Conservation (phyloP, 1,140 invertebrate genomes). For the Bombus soroeensis region DNA sequence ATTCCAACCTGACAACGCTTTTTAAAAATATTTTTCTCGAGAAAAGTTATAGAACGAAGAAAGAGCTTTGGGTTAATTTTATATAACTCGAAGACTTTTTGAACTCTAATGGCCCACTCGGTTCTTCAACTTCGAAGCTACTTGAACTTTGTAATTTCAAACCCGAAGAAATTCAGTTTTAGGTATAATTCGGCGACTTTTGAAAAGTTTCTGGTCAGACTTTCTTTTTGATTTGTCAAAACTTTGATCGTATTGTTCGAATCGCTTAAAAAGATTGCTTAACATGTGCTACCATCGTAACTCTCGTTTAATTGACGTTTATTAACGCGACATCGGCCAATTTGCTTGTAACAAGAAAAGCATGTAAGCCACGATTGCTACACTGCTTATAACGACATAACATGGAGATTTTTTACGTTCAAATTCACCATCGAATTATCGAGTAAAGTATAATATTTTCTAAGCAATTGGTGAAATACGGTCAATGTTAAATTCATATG, state of each 20-base stretch:
- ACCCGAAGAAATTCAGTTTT: background rate
- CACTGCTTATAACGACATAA: too few species aligned
- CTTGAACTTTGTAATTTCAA: conserved; percentile 18
- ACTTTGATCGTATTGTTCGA: conserved; percentile 2
- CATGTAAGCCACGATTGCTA: background rate
- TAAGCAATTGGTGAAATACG: too few species aligned
- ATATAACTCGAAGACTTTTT: background rate
- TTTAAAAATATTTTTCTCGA: too few species aligned
- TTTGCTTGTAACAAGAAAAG: background rate
- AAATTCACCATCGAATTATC: too few species aligned
- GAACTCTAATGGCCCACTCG: background rate
- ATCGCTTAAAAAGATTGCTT: background rate
- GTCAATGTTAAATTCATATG: too few species aligned
- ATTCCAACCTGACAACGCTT: too few species aligned
- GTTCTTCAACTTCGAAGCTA: background rate
- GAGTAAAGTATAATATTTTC: too few species aligned
- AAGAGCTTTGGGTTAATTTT: background rate
- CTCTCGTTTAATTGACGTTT: background rate
- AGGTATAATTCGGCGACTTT: conserved; percentile 1
- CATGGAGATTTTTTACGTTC: too few species aligned
- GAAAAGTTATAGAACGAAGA: background rate
- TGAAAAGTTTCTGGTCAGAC: background rate
- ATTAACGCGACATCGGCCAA: background rate
- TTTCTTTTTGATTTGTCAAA: background rate
- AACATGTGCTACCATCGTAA: background rate